These are phyloP conservation scores for Apodemia arnacis DNA, from an alignment of 2,888 invertebrate species.

Conservation along the genomic window DNA sequence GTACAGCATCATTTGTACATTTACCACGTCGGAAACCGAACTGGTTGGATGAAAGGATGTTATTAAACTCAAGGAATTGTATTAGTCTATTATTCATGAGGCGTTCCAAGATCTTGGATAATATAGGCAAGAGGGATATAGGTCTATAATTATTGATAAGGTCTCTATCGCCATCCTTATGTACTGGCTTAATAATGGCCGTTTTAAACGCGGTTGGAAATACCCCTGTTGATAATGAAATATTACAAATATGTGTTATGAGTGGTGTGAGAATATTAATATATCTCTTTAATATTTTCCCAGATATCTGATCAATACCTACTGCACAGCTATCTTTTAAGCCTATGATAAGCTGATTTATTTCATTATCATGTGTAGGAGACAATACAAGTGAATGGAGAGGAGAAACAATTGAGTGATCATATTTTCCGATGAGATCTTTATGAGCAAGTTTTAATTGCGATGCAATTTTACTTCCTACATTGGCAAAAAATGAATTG, in stretches of 20 bases:
- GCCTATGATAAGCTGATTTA: background rate
- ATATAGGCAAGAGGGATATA: background rate
- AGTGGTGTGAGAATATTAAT: background rate
- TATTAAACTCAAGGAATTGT: background rate
- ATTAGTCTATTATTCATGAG: constrained; percentile 6
- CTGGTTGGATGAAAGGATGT: background rate
- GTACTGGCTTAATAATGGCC: background rate
- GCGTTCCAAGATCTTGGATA: background rate
- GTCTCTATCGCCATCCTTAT: background rate
- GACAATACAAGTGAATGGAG: background rate
- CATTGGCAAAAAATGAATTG: background rate
- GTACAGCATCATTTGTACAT: background rate
- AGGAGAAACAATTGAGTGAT: background rate
- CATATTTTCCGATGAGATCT: background rate
- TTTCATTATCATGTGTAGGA: background rate
- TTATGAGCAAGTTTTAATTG: background rate
- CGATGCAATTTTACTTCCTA: background rate
- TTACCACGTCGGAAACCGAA: background rate
- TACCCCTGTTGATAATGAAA: background rate
- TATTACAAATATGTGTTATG: background rate
- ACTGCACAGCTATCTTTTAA: background rate
- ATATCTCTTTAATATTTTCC: background rate
- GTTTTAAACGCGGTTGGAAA: background rate
- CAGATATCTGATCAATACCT: background rate
- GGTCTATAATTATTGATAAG: background rate